Conservation (phyloP, 2,797 vertebrate species). For the Diplodus puntazzo region DNA sequence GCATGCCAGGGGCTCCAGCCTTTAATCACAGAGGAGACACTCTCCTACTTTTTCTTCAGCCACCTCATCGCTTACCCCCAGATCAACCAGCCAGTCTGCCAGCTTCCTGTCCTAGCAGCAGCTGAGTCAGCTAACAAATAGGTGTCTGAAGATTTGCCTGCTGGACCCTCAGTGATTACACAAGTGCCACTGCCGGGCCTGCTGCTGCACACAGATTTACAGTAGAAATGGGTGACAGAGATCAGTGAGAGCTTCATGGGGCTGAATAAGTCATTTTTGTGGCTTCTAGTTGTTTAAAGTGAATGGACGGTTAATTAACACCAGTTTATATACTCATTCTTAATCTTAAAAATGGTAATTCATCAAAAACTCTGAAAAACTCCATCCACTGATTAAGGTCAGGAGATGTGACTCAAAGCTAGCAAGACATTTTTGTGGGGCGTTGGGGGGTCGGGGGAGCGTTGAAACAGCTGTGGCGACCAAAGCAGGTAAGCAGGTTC, state of each 20-base stretch:
- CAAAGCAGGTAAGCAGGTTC: no score
- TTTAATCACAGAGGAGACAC: constrained; percentile 70
- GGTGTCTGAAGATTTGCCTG: constrained; percentile 57
- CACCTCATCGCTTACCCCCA: constrained; percentile 47
- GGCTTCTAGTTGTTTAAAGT: neutral
- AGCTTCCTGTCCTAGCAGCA: constrained; percentile 54
- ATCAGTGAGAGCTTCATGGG: constrained; percentile 12
- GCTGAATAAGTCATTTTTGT: constrained; percentile 22
- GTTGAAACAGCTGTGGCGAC: no score
- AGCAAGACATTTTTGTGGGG: no score
- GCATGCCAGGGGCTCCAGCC: constrained; percentile 60
- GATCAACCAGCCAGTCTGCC: constrained; percentile 62
- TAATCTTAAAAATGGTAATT: neutral
- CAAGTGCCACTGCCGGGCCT: constrained; percentile 22
- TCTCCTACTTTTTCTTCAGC: constrained; percentile 52
- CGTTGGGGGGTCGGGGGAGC: no score
- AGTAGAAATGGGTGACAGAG: constrained; percentile 1
- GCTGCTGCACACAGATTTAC: constrained; percentile 24
- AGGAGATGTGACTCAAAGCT: no score
- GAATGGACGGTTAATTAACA: neutral
- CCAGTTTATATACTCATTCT: neutral
- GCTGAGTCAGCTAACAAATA: constrained; percentile 71
- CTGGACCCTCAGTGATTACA: constrained; percentile 52
- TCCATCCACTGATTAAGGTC: neutral
- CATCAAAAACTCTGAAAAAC: no score